Percentiles rank a stretch among this genome's conserved stretches.
Conservation (phyloP, 1,140 invertebrate genomes). For the Cyphomyrmex costatus region DNA sequence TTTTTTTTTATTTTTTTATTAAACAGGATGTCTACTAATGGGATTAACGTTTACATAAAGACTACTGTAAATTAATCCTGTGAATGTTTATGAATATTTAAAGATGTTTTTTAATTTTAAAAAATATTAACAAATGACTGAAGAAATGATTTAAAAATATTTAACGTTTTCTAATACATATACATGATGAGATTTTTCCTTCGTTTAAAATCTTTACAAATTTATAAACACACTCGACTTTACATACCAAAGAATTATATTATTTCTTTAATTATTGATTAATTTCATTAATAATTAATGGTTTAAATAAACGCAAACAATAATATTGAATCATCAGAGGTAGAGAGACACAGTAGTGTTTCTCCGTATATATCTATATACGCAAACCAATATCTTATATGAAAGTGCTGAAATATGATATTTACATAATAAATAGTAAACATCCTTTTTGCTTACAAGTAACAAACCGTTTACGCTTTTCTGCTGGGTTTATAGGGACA, state of each 20-base stretch:
- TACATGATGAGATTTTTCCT: neutral
- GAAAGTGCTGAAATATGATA: neutral
- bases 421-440: slow-evolving; percentile 23
- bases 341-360: too few relatives aligned
- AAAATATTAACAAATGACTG: neutral
- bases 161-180: neutral
- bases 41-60: neutral
- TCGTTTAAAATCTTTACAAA: neutral
- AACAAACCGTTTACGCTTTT: slow-evolving; percentile 33
- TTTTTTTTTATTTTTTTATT: slow-evolving; percentile 25
- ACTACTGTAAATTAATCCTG: slow-evolving; percentile 8
- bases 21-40: slow-evolving; percentile 55
- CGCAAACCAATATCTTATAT: too few relatives aligned
- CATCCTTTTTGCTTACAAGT: slow-evolving; percentile 26
- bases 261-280: slow-evolving; percentile 7
- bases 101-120: neutral
- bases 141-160: neutral
- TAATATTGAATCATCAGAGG: neutral
- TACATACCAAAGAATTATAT: neutral
- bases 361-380: too few relatives aligned
- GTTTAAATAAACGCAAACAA: neutral
- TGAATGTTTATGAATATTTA: neutral
- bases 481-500: slow-evolving; percentile 30
- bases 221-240: neutral
- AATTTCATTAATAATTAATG: slow-evolving; percentile 1